Base-by-base conservation (phyloP, 1,140 invertebrate genomes). In the Zaprionus vittiger region DNA sequence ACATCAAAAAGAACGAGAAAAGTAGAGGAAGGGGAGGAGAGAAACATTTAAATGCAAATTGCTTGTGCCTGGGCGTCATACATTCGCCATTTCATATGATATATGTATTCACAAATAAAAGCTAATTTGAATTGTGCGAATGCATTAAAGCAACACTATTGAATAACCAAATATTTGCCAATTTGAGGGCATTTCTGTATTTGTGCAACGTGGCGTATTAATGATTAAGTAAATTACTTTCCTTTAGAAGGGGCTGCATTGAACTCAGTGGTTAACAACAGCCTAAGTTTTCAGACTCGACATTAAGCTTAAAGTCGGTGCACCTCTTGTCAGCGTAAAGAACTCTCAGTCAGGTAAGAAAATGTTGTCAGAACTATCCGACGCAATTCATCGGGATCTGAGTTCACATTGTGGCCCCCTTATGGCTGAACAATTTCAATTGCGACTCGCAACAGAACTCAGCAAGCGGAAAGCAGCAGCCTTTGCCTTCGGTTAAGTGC, bases 61-160 rank as follows among this genome's bases (percentile, higher is more conserved):
- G 47, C 34, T 31, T 57, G 41, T 52, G 49, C 52, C 60, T 55
- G 64, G 52, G 56, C 69, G 55, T 73, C 60, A 84, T 84, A 80
- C 73, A 84, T 81, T 84, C 49, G 28, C 52, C 34, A 64, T 28
- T 61, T 55, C 37, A 63, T 56, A 54, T 89, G 64, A 80, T 80
- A 81, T 55, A 59, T 56, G 49, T 72, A 73, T 81, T 60, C 74
- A 57, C 64, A 80, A 83, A 89, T 83, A 83, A 83, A 81, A 80
- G 80, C 77, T 83, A 80, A 89, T 87, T 83, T 80, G 74, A 75
- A 71, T 79, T 74, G 75, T 85, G 79, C 76, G 68, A 81, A 84
- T 60, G 66, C 54, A 59, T 55, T 73, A 78, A 64, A 76, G 20
- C 22, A 28, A 44, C 47, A 65, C 57, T 54, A 74, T 74, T 78